phyloP scores from a whole-genome alignment of 2,888 invertebrate species.

The Tuta absoluta region DNA sequence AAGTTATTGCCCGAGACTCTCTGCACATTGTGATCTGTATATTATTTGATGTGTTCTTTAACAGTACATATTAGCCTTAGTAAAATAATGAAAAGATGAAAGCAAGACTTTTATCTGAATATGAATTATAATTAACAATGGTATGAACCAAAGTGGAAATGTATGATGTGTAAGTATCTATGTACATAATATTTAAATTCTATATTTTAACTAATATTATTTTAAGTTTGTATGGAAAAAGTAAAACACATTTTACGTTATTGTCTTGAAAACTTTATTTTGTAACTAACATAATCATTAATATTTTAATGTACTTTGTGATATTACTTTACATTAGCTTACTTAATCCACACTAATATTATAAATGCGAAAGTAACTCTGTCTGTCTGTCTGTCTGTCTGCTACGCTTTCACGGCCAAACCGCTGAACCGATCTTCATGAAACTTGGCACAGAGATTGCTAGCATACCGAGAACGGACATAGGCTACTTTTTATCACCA shows the following conservation, averaged over 20 bases:
- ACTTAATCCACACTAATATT: too few species aligned
- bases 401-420: too few species aligned
- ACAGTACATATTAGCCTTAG: not conserved
- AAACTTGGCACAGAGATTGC: too few species aligned
- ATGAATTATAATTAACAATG: not conserved
- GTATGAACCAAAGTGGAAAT: conserved; percentile 40
- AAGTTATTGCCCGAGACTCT: too few species aligned
- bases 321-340: conserved; percentile 48
- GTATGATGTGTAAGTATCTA: not conserved
- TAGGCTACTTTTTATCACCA: too few species aligned
- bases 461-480: too few species aligned
- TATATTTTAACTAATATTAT: not conserved
- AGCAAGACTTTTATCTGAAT: conserved; percentile 1
- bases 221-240: not conserved
- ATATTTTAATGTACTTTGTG: conserved; percentile 49
- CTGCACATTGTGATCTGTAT: not conserved
- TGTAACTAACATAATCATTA: conserved; percentile 38
- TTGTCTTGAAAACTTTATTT: conserved; percentile 31
- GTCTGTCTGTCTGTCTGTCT: too few species aligned
- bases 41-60: not conserved
- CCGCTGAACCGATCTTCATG: too few species aligned
- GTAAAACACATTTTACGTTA: conserved; percentile 34
- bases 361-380: too few species aligned
- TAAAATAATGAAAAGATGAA: not conserved
- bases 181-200: not conserved